Percentiles rank a stretch among this genome's conserved stretches.
Conservation (phyloP, 2,797 vertebrate genomes). For the Nasua narica region DNA sequence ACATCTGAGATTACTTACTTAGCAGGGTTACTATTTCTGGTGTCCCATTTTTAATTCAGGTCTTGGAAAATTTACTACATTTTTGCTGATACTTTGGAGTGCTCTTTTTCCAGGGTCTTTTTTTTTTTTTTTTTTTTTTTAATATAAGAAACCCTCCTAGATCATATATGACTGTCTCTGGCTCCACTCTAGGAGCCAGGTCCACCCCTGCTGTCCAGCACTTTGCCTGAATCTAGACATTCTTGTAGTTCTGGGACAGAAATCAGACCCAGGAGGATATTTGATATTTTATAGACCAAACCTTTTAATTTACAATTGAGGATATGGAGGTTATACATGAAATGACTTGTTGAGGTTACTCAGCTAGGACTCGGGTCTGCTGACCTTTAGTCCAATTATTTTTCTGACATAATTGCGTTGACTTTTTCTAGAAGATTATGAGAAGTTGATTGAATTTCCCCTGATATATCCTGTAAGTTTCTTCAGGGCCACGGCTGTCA, state of each 20-base stretch:
- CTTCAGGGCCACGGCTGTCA: neutral
- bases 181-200: neutral
- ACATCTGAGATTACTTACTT: conserved; percentile 44
- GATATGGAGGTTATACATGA: neutral
- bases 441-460: neutral
- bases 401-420: neutral
- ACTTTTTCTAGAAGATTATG: neutral
- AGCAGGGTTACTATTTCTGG: conserved; percentile 68
- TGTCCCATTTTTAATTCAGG: conserved; percentile 69
- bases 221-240: neutral
- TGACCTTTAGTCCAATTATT: neutral
- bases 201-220: neutral
- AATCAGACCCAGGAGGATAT: neutral
- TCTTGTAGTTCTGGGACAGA: neutral
- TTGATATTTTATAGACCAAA: neutral
- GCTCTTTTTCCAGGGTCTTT: conserved; percentile 6
- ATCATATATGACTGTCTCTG: neutral
- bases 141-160: neutral
- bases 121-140: neutral
- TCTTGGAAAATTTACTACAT: conserved; percentile 54
- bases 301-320: neutral
- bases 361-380: neutral
- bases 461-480: neutral
- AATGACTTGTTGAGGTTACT: neutral
- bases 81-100: conserved; percentile 47